These are phyloP conservation scores for Tetramorium bicarinatum DNA, from an alignment of 2,888 invertebrate species.

Conservation along the genomic window DNA sequence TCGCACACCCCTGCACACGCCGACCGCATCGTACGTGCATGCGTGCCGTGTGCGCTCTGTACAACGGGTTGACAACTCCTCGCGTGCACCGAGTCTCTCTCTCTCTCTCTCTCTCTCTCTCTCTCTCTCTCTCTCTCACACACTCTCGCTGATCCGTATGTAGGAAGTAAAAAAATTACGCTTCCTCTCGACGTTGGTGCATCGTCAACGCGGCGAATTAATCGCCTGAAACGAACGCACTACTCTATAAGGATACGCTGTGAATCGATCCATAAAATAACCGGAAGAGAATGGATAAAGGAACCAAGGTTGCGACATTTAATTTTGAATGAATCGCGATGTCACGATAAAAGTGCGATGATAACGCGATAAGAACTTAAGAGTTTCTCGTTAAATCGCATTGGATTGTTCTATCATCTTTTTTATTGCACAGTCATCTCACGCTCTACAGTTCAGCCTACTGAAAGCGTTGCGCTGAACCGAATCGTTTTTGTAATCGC, in stretches of 20 bases:
- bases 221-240: not conserved
- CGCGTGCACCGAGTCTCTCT: conserved; percentile 66
- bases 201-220: conserved; percentile 3
- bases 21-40: conserved; percentile 41
- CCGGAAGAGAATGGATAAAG: not conserved
- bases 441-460: not conserved
- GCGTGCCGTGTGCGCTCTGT: conserved; percentile 40
- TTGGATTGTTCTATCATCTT: conserved; percentile 10
- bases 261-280: not conserved
- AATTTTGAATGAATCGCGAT: not conserved
- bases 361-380: not conserved
- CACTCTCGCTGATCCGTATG: conserved; percentile 58
- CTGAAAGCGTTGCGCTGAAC: conserved; percentile 15
- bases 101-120: conserved; percentile 52
- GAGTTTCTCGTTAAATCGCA: not conserved
- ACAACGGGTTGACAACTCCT: conserved; percentile 77
- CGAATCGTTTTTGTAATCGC: conserved; percentile 36
- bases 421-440: conserved; percentile 28
- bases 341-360: not conserved
- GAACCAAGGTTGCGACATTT: not conserved
- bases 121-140: not conserved
- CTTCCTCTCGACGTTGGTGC: not conserved
- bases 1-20: conserved; percentile 78
- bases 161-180: conserved; percentile 64
- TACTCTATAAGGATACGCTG: not conserved